Evolutionary conservation across 2,888 invertebrate genomes (phyloP).

Genomic region (Dicranocentrus wangi): DNA sequence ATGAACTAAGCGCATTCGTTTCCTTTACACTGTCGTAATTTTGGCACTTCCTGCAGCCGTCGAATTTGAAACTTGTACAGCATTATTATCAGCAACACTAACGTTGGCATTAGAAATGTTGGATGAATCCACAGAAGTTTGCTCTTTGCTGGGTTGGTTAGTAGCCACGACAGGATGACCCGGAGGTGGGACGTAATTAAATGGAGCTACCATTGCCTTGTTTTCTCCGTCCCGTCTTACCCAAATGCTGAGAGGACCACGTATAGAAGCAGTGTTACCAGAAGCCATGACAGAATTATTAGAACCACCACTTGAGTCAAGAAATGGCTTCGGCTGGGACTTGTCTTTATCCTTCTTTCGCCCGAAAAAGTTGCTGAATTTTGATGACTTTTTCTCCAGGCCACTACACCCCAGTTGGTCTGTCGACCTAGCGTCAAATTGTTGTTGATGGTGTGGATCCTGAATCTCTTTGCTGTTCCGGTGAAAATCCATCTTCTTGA

Average conservation of each 20-base stretch:
- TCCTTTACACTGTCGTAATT: conserved; percentile 66
- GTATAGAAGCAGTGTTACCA: conserved; percentile 51
- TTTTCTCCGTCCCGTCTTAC: conserved; percentile 67
- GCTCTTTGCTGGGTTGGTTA: conserved; percentile 25
- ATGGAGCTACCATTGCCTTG: conserved; percentile 67
- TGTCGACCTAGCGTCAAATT: background rate
- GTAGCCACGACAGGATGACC: conserved; percentile 13
- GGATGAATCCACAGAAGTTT: conserved; percentile 9
- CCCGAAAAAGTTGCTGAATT: conserved; percentile 63
- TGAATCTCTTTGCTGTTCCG: conserved; percentile 45
- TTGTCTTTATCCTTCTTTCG: conserved; percentile 62
- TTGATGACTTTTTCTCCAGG: conserved; percentile 52
- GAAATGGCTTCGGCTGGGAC: conserved; percentile 60
- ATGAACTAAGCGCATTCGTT: conserved; percentile 56
- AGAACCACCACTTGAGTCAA: conserved; percentile 45
- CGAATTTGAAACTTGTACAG: conserved; percentile 41
- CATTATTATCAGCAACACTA: conserved; percentile 20
- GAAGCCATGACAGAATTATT: conserved; percentile 34
- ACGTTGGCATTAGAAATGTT: conserved; percentile 33
- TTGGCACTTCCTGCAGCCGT: conserved; percentile 69
- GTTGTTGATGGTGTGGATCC: background rate
- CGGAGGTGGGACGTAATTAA: conserved; percentile 67
- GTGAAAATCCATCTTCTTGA: conserved; percentile 68
- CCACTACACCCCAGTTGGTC: background rate
- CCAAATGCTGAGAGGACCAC: conserved; percentile 60